phyloP scores from a whole-genome alignment of 53 echinoderm and acorn worm species.

The Holothuria leucospilota region DNA sequence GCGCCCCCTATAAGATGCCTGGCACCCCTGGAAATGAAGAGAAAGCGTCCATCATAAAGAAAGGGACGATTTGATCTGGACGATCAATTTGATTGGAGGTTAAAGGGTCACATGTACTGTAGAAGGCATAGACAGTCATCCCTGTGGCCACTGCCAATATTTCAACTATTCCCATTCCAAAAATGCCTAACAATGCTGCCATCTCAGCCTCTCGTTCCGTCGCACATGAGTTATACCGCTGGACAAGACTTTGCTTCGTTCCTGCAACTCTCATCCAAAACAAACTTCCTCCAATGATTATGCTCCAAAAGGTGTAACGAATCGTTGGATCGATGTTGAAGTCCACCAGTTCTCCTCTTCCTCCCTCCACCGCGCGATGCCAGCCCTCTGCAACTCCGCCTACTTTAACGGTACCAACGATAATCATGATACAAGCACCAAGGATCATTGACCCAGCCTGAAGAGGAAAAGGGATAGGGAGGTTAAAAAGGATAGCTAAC shows the following conservation, averaged over 20 bases:
- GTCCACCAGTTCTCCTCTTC: conserved; percentile 15
- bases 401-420: conserved; percentile 20
- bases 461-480: neutral
- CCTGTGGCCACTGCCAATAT: conserved; percentile 11
- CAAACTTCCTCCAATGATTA: neutral
- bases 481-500: neutral
- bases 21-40: neutral
- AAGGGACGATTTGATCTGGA: conserved; percentile 34
- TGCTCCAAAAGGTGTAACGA: conserved; percentile 4
- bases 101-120: conserved; percentile 32
- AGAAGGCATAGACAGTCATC: conserved; percentile 31
- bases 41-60: conserved; percentile 42
- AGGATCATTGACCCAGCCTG: conserved; percentile 17
- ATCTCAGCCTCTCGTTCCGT: conserved; percentile 17
- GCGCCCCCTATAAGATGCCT: conserved; percentile 38
- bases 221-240: conserved; percentile 8
- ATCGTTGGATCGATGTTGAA: conserved; percentile 43
- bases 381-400: conserved; percentile 35
- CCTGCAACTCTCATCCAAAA: neutral
- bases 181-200: conserved; percentile 1
- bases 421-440: conserved; percentile 31
- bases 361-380: conserved; percentile 26
- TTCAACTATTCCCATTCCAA: conserved; percentile 6
- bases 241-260: conserved; percentile 16
- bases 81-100: conserved; percentile 11